These are phyloP conservation scores for Agonopterix arenella DNA, from an alignment of 2,888 invertebrate species.

Conservation along the genomic window DNA sequence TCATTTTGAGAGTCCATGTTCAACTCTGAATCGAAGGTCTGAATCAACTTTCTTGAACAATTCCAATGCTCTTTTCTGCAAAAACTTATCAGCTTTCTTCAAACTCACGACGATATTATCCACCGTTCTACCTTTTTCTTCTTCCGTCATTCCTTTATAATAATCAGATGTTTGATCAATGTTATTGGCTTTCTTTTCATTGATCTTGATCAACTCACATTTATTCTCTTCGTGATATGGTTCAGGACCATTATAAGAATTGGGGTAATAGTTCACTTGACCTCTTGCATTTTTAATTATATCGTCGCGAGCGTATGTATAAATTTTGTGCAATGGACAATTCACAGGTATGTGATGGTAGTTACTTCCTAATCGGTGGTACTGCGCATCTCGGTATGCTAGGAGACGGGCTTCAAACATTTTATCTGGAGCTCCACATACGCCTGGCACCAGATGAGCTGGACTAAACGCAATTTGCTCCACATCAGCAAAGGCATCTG, in stretches of 20 bases:
- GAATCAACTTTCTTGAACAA: conserved; percentile 85
- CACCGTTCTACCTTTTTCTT: conserved; percentile 83
- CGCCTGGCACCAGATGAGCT: conserved; percentile 45
- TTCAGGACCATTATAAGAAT: conserved; percentile 31
- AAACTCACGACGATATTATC: conserved; percentile 88
- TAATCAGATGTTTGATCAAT: conserved; percentile 88
- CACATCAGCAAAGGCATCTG: conserved; percentile 66
- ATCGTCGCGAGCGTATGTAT: conserved; percentile 29
- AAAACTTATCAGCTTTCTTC: conserved; percentile 83
- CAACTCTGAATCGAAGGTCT: conserved; percentile 81
- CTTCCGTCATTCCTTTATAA: conserved; percentile 86
- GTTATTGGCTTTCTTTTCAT: conserved; percentile 89
- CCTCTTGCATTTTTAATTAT: conserved; percentile 24
- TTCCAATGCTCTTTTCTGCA: conserved; percentile 86
- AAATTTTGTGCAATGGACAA: conserved; percentile 17
- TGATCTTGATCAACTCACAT: conserved; percentile 21
- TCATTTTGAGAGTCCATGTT: conserved; percentile 54
- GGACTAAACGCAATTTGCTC: conserved; percentile 70
- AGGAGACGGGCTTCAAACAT: conserved; percentile 68
- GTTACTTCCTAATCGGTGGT: conserved; percentile 31
- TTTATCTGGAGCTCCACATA: conserved; percentile 65
- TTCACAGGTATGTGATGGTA: conserved; percentile 30
- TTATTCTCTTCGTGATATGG: conserved; percentile 26
- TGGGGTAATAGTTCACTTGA: conserved; percentile 32
- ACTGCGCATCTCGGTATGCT: conserved; percentile 76